A percentile compares a stretch with the other conserved stretches of the same genome.
Evolutionary conservation across 2,113 vertebrate genomes (phyloP).

Genomic region (Turdus rufiventris): DNA sequence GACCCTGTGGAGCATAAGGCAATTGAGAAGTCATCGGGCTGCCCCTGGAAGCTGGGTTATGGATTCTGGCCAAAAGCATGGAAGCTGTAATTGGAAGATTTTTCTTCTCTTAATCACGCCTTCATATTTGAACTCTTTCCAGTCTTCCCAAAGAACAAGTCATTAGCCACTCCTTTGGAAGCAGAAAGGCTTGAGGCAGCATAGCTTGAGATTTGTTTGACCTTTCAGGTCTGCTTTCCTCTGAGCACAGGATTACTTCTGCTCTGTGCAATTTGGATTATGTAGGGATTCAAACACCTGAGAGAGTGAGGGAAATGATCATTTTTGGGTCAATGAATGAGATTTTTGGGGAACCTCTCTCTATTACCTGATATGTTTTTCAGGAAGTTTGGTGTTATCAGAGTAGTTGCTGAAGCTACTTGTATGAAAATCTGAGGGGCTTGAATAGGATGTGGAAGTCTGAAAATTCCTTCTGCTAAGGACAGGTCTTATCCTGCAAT

Average conservation of each 20-base stretch:
- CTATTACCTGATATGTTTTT: not conserved
- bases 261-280: not conserved
- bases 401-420: not conserved
- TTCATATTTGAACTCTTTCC: slow-evolving; percentile 11
- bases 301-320: not conserved
- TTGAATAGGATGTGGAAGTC: not conserved
- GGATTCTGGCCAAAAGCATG: not conserved
- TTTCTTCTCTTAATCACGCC: not conserved
- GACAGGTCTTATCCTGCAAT: not conserved
- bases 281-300: not conserved
- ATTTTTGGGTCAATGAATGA: not conserved
- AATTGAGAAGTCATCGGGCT: not conserved
- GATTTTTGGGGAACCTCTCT: not conserved
- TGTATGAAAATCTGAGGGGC: not conserved
- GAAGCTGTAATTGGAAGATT: not conserved
- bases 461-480: not conserved
- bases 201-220: not conserved
- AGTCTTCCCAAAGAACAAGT: slow-evolving; percentile 23
- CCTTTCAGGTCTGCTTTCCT: not conserved
- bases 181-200: not conserved
- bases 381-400: not conserved
- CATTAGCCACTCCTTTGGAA: slow-evolving; percentile 15
- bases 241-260: not conserved
- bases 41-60: not conserved
- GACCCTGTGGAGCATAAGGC: not conserved